Base-by-base conservation (phyloP, 2,888 invertebrate species). In the Lamellibrachia satsuma region DNA sequence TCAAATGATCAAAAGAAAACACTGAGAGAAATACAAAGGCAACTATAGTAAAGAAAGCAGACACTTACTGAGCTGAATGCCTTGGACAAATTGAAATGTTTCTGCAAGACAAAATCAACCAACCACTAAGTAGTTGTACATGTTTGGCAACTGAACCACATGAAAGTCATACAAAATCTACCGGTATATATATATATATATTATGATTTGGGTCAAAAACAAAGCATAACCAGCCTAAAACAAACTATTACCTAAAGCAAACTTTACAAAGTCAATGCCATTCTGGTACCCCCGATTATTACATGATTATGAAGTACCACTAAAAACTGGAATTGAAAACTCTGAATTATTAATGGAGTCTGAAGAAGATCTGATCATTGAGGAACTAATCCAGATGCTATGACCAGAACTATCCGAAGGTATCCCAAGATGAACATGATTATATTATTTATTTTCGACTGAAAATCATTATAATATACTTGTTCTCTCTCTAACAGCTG, bases 31-130 rank as follows among this genome's bases (percentile, higher is more conserved):
- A 55, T 55, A 9, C 3, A 9, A 3, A 55, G 9, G 55, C 3
- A 9, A 55, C 55, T 7, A 55, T 57, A 3, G 4, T 22, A n/a
- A 57, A 52, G 6, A 8, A 90, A 51, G 22, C 52, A 39, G 7
- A 27, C n/a, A 94, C 94, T 93, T 92, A 94, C 94, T 93, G 15
- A 93, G 39, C 39, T 93, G 92, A 52, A 94, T 90, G 11, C 92
- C 90, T 57, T 90, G 90, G 39, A 94, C 92, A 92, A 93, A 92
- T 1, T 92, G 22, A 90, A 92, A 93, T 9, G 52, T 90, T 39
- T 93, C 94, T 94, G 93, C 75, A 93, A 93, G 39, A 90, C 27
- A 52, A 22, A 92, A 90, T 90, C 4, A 51, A 22, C 11, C 7
- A 75, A 90, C 8, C 39, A 92, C 52, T 8, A 90, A 52, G 52